Evolutionary conservation across 2,888 invertebrate species (phyloP).

Genomic region (Tachina lurida): DNA sequence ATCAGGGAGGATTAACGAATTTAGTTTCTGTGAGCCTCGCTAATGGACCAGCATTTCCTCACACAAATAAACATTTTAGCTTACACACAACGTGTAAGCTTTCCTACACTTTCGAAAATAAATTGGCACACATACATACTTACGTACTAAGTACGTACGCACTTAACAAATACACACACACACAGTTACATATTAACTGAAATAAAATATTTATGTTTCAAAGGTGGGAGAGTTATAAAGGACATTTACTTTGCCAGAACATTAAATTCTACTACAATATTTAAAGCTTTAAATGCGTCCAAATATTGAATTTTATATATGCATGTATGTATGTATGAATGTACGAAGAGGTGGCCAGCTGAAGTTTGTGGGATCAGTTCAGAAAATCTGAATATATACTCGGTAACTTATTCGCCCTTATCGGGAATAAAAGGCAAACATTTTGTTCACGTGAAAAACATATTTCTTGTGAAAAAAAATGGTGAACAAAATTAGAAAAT

Average conservation of each 20-base stretch:
- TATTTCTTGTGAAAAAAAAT: no score
- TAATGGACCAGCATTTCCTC: not conserved
- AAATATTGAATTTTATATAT: not conserved
- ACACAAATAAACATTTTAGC: not conserved
- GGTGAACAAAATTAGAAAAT: no score
- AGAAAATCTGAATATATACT: no score
- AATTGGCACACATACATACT: not conserved
- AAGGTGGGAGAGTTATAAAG: not conserved
- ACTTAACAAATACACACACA: not conserved
- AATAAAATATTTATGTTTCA: constrained; percentile 24
- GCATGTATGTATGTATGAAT: no score
- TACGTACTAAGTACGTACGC: not conserved
- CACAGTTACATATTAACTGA: not conserved
- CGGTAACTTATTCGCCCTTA: no score
- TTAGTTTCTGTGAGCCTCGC: no score
- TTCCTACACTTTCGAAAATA: not conserved
- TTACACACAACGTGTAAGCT: not conserved
- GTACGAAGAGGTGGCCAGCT: constrained; percentile 9
- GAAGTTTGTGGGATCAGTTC: no score
- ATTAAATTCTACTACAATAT: constrained; percentile 30
- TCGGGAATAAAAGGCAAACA: no score
- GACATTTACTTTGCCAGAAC: constrained; percentile 22
- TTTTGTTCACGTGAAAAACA: no score
- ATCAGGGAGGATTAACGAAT: no score
- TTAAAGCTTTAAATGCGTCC: constrained; percentile 46